Conservation (phyloP, 2,797 vertebrate species). For the Chromobotia macracanthus region DNA sequence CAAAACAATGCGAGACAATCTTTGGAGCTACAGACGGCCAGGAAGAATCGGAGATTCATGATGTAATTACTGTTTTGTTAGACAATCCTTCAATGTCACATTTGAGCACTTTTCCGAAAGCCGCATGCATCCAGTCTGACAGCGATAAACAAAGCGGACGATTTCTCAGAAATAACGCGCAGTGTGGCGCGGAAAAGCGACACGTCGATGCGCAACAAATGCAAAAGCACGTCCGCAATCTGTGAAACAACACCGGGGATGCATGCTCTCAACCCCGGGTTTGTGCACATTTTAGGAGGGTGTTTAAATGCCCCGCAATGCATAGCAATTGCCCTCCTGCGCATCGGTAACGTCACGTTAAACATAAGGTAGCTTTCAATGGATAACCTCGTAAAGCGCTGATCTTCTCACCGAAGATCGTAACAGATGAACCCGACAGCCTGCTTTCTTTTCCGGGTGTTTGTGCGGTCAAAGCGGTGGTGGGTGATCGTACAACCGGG, state of each 20-base stretch:
- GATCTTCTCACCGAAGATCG: slow-evolving; percentile 14
- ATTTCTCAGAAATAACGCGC: slow-evolving; percentile 14
- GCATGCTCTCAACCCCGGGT: slow-evolving; percentile 26
- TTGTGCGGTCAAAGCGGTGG: slow-evolving; percentile 21
- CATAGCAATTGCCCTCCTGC: slow-evolving; percentile 49
- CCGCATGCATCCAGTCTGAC: slow-evolving; percentile 13
- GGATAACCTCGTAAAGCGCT: slow-evolving; percentile 24
- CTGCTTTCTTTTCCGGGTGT: slow-evolving; percentile 32
- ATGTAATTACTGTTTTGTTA: slow-evolving; percentile 45
- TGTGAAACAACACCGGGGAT: slow-evolving; percentile 35
- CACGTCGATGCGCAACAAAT: slow-evolving; percentile 2
- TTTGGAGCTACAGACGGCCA: neutral
- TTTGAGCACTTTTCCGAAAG: neutral
- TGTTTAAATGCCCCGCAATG: slow-evolving; percentile 51
- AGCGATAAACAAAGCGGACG: slow-evolving; percentile 28
- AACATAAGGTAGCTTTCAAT: slow-evolving; percentile 26
- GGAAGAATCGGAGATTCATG: slow-evolving; percentile 25
- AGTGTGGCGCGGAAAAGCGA: too few relatives aligned
- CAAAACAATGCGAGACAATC: neutral
- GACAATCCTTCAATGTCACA: slow-evolving; percentile 19
- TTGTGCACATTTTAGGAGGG: slow-evolving; percentile 54
- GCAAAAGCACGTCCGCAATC: slow-evolving; percentile 29
- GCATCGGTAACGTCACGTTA: slow-evolving; percentile 29
- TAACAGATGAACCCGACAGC: slow-evolving; percentile 36
- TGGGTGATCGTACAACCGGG: slow-evolving; percentile 39